Conservation (phyloP, 1,140 invertebrate species). For the Carcinoscorpius rotundicauda region DNA sequence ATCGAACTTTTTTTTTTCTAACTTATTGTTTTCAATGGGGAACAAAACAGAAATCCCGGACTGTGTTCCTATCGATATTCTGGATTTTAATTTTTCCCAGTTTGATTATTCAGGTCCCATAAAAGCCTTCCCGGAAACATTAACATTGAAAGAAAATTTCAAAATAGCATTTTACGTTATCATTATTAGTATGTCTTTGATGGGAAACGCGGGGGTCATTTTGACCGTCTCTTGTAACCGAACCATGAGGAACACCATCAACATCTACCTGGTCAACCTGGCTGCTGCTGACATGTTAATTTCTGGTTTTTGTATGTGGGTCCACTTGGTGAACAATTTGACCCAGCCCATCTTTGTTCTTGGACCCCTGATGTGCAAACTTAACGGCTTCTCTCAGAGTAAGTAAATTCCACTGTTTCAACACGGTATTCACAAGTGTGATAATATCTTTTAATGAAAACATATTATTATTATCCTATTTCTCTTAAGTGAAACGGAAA, state of each 20-base stretch:
- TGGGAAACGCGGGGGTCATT: conserved; percentile 40
- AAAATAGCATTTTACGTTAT: conserved; percentile 30
- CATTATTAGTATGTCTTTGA: conserved; percentile 29
- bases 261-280: conserved; percentile 35
- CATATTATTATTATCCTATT: too few species aligned
- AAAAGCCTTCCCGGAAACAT: conserved; percentile 17
- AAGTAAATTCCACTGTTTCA: conserved; percentile 23
- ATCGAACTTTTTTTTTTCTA: too few species aligned
- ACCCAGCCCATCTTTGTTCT: conserved; percentile 30
- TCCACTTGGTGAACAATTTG: conserved; percentile 34
- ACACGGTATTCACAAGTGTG: too few species aligned
- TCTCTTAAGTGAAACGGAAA: too few species aligned
- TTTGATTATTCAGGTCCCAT: too few species aligned
- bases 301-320: conserved; percentile 38
- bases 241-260: conserved; percentile 33
- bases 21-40: too few species aligned
- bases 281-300: conserved; percentile 36
- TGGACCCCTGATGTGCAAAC: conserved; percentile 38
- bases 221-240: conserved; percentile 39
- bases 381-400: conserved; percentile 40
- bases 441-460: too few species aligned
- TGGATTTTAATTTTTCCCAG: too few species aligned
- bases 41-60: too few species aligned
- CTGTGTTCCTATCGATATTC: too few species aligned
- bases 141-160: conserved; percentile 26